Percentiles rank a stretch among this genome's conserved stretches.
phyloP scores from a whole-genome alignment of 2,888 invertebrate species.

The Cacoxenus indagator region DNA sequence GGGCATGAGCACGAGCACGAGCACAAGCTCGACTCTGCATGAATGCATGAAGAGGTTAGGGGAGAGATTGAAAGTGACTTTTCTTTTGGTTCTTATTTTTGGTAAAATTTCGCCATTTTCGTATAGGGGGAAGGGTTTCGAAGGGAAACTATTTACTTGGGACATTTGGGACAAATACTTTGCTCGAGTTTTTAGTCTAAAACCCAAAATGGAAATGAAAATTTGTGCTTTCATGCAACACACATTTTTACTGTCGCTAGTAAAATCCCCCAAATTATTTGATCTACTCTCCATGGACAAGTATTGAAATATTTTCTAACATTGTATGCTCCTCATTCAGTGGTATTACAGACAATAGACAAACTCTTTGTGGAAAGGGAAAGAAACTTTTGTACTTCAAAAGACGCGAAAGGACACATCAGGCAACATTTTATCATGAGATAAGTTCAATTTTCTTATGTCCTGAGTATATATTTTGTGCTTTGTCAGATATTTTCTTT shows the following conservation, averaged over 20 bases:
- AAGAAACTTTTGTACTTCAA: conserved; percentile 10
- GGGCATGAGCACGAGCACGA: too few species aligned
- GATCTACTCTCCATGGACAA: not conserved
- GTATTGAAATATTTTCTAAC: not conserved
- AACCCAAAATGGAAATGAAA: not conserved
- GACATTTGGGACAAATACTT: not conserved
- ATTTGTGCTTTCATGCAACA: not conserved
- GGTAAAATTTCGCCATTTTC: not conserved
- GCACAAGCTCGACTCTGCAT: too few species aligned
- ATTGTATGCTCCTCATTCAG: not conserved
- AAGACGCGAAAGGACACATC: not conserved
- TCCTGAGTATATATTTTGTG: not conserved
- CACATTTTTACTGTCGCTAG: not conserved
- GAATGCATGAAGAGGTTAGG: not conserved
- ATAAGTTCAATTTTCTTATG: conserved; percentile 3
- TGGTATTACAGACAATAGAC: not conserved
- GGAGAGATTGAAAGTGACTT: too few species aligned
- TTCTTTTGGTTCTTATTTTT: too few species aligned
- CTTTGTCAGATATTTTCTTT: conserved; percentile 1
- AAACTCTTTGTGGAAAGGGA: not conserved
- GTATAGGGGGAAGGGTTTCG: too few species aligned
- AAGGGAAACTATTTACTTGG: not conserved
- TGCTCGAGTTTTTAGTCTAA: not conserved
- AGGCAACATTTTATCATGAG: conserved; percentile 1
- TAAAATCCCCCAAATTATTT: not conserved